Percentiles rank a stretch among this genome's conserved stretches.
These are phyloP conservation scores for Ptilonorhynchus violaceus DNA, from an alignment of 2,113 vertebrate genomes.

Conservation along the genomic window DNA sequence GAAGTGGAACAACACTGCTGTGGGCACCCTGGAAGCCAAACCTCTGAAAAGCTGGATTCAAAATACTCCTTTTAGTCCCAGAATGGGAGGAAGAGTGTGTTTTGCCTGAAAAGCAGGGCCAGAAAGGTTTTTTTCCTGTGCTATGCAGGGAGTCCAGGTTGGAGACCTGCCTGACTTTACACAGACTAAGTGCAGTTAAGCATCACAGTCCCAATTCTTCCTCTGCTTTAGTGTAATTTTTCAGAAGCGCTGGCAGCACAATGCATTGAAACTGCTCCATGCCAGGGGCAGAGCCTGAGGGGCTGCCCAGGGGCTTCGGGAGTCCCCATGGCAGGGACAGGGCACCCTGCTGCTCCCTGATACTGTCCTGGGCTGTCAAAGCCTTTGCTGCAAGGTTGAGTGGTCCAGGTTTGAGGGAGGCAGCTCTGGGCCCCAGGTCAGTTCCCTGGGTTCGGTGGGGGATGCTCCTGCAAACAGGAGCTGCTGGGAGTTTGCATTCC, in stretches of 20 bases:
- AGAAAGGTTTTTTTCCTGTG: not conserved
- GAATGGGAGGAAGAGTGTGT: not conserved
- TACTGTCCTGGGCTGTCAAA: not conserved
- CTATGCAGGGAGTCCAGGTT: not conserved
- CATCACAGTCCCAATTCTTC: not conserved
- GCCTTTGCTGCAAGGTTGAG: not conserved
- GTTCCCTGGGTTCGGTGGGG: fast-evolving
- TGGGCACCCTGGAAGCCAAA: not conserved
- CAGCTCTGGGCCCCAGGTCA: fast-evolving
- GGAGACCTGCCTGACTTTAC: not conserved
- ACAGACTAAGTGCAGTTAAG: not conserved
- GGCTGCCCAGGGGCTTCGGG: not conserved
- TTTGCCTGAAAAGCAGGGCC: not conserved
- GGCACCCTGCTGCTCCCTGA: not conserved
- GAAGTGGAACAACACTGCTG: not conserved
- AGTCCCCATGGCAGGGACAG: not conserved
- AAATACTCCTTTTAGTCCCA: not conserved
- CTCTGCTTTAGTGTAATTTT: not conserved
- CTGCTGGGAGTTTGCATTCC: not conserved
- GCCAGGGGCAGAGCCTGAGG: not conserved
- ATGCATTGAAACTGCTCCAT: fast-evolving
- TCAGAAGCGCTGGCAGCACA: not conserved
- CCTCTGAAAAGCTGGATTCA: not conserved
- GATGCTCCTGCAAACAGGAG: not conserved
- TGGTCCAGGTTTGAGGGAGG: not conserved